phyloP scores from a whole-genome alignment of 2,797 vertebrate genomes.

The Darevskia nairensis region DNA sequence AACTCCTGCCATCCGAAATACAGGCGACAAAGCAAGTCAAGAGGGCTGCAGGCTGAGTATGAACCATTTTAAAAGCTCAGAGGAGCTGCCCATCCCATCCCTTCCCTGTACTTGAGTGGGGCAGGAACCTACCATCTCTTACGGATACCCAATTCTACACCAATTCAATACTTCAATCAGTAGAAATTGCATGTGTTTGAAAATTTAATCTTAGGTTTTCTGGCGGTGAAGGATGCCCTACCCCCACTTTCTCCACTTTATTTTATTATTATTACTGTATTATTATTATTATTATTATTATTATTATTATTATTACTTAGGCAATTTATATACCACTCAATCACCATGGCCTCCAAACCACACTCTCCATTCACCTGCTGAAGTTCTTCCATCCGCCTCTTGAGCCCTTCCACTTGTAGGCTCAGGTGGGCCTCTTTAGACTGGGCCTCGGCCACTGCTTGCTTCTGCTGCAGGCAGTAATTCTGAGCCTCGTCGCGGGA shows the following conservation, averaged over 20 bases:
- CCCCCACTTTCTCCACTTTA: neutral
- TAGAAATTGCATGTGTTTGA: neutral
- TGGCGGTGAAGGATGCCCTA: fast-evolving
- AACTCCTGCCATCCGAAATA: constrained; percentile 82
- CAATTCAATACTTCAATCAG: neutral
- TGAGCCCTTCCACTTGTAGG: constrained; percentile 83
- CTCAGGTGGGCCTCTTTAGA: constrained; percentile 82
- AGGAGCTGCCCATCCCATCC: neutral
- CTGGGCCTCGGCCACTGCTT: constrained; percentile 85
- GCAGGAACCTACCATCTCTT: neutral
- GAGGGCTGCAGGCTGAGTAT: neutral
- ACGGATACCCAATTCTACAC: neutral
- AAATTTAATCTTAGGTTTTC: neutral
- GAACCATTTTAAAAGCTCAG: too few species aligned
- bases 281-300: too few species aligned
- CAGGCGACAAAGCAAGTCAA: neutral
- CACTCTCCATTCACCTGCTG: constrained; percentile 85
- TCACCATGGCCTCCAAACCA: neutral
- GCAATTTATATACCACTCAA: too few species aligned
- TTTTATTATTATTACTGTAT: too few species aligned
- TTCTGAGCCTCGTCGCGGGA: constrained; percentile 90
- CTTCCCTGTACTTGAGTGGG: too few species aligned
- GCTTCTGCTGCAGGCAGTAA: constrained; percentile 88
- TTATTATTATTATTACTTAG: too few species aligned
- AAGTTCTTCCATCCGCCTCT: constrained; percentile 85